phyloP scores from a whole-genome alignment of 2,797 vertebrate genomes.

The Microctenopoma steveboyesi region DNA sequence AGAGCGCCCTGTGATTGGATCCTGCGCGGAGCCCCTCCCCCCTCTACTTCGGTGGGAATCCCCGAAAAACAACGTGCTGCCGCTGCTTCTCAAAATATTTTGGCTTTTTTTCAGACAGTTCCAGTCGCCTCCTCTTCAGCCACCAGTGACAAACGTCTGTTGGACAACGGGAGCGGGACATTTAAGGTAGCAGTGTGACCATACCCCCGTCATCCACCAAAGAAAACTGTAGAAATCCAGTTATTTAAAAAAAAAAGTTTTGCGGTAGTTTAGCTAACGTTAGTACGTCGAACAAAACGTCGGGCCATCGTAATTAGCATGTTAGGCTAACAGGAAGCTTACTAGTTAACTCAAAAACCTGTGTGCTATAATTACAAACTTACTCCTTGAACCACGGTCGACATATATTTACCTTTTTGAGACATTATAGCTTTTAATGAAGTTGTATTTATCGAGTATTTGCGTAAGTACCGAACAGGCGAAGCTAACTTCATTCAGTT shows the following conservation, averaged over 20 bases:
- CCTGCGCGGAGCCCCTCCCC: neutral
- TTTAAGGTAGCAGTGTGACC: neutral
- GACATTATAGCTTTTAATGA: rapidly evolving
- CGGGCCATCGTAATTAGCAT: slow-evolving; percentile 8
- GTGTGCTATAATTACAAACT: rapidly evolving
- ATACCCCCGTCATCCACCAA: rapidly evolving
- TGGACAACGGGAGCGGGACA: neutral
- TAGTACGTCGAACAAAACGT: slow-evolving; percentile 13
- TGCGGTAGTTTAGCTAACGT: slow-evolving; percentile 12
- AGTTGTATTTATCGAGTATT: neutral
- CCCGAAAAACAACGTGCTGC: slow-evolving; percentile 64
- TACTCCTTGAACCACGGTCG: rapidly evolving
- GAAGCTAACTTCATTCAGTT: slow-evolving; percentile 39
- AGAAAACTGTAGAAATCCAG: rapidly evolving
- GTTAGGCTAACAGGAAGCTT: slow-evolving; percentile 6
- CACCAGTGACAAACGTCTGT: neutral
- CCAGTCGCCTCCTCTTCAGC: rapidly evolving
- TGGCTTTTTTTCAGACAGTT: neutral
- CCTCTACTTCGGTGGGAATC: slow-evolving; percentile 40
- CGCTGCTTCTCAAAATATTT: slow-evolving; percentile 51
- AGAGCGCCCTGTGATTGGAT: slow-evolving; percentile 57
- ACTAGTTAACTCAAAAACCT: rapidly evolving
- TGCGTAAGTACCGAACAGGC: neutral
- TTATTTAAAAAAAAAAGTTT: slow-evolving; percentile 25
- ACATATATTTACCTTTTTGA: rapidly evolving